Conservation (phyloP, 2,797 vertebrate genomes). For the Eurystomus glaucurus region DNA sequence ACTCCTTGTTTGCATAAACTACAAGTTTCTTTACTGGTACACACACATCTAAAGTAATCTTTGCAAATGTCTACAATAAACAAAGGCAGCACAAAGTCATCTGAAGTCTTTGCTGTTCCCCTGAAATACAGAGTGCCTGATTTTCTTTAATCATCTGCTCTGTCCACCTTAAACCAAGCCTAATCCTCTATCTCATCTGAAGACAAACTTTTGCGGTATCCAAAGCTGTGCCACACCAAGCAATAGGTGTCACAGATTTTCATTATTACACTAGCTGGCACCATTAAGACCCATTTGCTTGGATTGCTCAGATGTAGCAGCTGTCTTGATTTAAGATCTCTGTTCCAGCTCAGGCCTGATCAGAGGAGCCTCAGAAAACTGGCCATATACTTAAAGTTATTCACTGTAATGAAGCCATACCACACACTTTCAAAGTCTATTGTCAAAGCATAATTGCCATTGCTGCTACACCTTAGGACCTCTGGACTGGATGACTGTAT, state of each 20-base stretch:
- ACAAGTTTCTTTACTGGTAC: neutral
- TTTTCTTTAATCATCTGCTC: constrained; percentile 26
- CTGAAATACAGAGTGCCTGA: neutral
- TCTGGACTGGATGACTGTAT: constrained; percentile 34
- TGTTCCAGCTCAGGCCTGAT: neutral
- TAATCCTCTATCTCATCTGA: neutral
- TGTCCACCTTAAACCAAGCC: neutral
- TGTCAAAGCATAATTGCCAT: constrained; percentile 42
- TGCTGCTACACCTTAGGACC: constrained; percentile 44
- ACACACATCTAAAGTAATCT: neutral
- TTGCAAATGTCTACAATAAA: neutral
- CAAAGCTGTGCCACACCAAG: neutral
- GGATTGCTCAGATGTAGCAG: neutral
- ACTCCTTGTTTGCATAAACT: neutral
- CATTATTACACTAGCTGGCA: neutral
- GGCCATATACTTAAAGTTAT: constrained; percentile 2
- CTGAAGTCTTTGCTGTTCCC: neutral
- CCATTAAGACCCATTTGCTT: neutral
- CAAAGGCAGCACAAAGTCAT: neutral
- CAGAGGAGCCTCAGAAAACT: neutral
- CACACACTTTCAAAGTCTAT: neutral
- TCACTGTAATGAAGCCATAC: constrained; percentile 30
- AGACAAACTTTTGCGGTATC: neutral
- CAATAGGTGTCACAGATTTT: neutral
- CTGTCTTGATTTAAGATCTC: constrained; percentile 19